Evolutionary conservation across 2,113 vertebrate genomes (phyloP).

Genomic region (Sisor rabdophorus): DNA sequence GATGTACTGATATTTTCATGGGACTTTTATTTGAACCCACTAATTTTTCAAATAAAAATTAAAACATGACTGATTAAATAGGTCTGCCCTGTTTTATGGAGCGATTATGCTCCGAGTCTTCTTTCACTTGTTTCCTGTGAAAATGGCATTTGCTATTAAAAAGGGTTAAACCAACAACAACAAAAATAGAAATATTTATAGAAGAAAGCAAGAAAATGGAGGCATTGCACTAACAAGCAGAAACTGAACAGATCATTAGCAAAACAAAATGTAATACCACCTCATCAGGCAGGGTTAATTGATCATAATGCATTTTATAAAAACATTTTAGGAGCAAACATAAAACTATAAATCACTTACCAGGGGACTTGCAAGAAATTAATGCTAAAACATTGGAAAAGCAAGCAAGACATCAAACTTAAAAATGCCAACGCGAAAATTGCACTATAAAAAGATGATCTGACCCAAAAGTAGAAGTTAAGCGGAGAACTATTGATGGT

Average conservation of each 20-base stretch:
- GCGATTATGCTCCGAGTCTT: too few relatives aligned
- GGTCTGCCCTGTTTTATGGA: too few relatives aligned
- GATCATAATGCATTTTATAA: not conserved
- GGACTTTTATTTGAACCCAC: not conserved
- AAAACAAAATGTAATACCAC: not conserved
- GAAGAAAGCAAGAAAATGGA: not conserved
- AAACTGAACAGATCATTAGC: not conserved
- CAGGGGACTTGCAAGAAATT: too few relatives aligned
- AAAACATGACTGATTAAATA: too few relatives aligned
- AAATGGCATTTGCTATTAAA: not conserved
- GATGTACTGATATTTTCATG: not conserved
- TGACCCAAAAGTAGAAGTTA: too few relatives aligned
- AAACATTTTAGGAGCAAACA: not conserved
- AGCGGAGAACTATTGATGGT: too few relatives aligned
- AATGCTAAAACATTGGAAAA: too few relatives aligned
- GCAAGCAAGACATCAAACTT: too few relatives aligned
- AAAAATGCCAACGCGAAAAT: too few relatives aligned
- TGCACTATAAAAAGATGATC: too few relatives aligned
- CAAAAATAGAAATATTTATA: not conserved
- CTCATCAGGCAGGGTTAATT: not conserved
- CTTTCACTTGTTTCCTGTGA: not conserved
- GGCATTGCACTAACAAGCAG: not conserved
- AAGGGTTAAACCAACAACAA: not conserved
- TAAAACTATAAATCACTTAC: not conserved
- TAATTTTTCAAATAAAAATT: too few relatives aligned